These are phyloP conservation scores for Leptobrachium ailaonicum DNA, from an alignment of 2,113 vertebrate species.

Conservation along the genomic window DNA sequence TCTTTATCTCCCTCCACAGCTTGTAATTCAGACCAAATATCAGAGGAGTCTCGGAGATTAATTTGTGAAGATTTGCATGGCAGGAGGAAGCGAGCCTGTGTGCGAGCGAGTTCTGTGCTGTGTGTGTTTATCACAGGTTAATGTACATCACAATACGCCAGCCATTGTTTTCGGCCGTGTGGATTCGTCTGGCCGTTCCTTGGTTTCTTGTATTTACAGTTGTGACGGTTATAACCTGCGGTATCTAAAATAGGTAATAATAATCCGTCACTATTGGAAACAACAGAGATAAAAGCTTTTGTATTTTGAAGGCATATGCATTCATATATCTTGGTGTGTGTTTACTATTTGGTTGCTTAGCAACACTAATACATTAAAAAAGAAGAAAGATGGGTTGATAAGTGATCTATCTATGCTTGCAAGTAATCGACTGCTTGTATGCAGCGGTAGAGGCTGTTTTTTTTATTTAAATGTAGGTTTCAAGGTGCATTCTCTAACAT, in stretches of 20 bases:
- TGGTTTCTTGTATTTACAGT: not conserved
- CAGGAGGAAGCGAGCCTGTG: conserved; percentile 21
- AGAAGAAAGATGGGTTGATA: no score
- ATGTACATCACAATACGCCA: conserved; percentile 3
- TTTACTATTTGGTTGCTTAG: not conserved
- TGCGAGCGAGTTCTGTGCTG: conserved; percentile 25
- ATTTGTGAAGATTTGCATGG: conserved; percentile 67
- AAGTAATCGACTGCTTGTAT: no score
- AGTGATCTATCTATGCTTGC: no score
- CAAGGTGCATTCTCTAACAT: no score
- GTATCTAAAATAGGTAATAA: not conserved
- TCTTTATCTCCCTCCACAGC: conserved; percentile 69
- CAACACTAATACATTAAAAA: no score
- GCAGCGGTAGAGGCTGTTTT: no score
- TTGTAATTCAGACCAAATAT: conserved; percentile 69
- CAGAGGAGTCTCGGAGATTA: conserved; percentile 67
- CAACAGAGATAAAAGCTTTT: not conserved
- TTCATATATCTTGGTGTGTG: not conserved
- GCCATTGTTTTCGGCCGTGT: not conserved
- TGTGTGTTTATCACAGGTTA: conserved; percentile 19
- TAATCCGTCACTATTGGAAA: not conserved
- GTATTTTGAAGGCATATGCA: not conserved
- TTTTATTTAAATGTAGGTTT: no score
- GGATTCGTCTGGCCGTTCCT: not conserved
- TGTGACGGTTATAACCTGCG: not conserved